Conservation (phyloP, 2,888 invertebrate genomes). For the Macropis europaea region DNA sequence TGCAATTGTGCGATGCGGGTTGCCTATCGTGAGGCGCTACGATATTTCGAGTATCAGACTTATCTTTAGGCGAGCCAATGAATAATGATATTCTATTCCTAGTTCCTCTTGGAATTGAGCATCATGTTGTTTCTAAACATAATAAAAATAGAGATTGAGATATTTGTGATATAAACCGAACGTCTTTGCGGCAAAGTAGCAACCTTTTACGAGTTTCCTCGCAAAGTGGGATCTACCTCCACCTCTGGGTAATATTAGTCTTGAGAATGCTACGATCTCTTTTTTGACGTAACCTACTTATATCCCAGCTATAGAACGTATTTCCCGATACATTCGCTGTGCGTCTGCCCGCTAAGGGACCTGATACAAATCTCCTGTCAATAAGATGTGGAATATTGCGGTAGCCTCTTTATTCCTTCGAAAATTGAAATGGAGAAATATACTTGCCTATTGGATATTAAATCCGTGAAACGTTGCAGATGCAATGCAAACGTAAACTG, state of each 20-base stretch:
- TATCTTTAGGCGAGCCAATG: no score
- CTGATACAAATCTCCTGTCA: background rate
- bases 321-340: background rate
- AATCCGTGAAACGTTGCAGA: no score
- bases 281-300: slow-evolving; percentile 22
- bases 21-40: no score
- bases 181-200: background rate
- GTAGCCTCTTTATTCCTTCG: background rate
- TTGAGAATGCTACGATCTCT: slow-evolving; percentile 7
- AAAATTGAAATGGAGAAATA: background rate
- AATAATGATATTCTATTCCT: no score
- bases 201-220: slow-evolving; percentile 16
- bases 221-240: background rate
- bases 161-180: background rate
- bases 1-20: no score
- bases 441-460: no score
- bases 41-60: no score
- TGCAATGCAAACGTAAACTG: no score
- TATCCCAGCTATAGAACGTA: background rate
- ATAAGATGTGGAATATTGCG: background rate
- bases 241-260: slow-evolving; percentile 6
- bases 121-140: no score
- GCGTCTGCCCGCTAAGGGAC: background rate
- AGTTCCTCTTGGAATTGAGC: no score
- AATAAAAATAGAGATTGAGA: background rate